Percentiles rank a stretch among this genome's conserved stretches.
Evolutionary conservation across 92 coral and sea anemone genomes (phyloP).

Genomic region (Epizoanthus ramosus): DNA sequence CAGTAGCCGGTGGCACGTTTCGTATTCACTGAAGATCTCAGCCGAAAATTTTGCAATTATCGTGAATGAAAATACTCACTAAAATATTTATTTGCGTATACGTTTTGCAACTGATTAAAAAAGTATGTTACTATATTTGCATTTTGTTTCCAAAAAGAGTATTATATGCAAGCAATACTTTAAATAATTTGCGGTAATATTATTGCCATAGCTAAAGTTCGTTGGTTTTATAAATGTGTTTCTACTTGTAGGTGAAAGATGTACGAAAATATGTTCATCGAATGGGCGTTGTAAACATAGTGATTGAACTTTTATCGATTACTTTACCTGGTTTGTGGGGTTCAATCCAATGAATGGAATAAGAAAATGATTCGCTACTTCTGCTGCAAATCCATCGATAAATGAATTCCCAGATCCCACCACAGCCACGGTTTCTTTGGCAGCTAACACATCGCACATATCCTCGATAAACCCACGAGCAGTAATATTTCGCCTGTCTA

Average conservation of each 20-base stretch:
- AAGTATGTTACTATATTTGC: not conserved
- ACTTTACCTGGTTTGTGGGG: constrained; percentile 16
- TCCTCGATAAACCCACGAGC: constrained; percentile 1
- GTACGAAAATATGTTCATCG: not conserved
- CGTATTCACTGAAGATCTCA: not conserved
- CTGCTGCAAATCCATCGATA: constrained; percentile 50
- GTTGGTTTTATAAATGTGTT: not conserved
- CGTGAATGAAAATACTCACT: not conserved
- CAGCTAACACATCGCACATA: constrained; percentile 18
- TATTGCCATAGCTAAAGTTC: not conserved
- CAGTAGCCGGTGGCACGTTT: not conserved
- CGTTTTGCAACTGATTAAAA: constrained; percentile 10
- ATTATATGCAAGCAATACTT: not conserved
- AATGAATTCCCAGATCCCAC: constrained; percentile 54
- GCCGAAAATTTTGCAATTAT: not conserved
- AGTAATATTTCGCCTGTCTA: constrained; percentile 24
- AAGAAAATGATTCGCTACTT: constrained; percentile 33
- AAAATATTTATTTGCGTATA: constrained; percentile 6
- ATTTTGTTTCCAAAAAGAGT: not conserved
- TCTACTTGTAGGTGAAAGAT: not conserved
- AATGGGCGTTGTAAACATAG: not conserved
- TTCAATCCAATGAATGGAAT: constrained; percentile 54
- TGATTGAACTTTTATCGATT: constrained; percentile 3
- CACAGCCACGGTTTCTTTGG: constrained; percentile 30
- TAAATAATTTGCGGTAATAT: no score